These are phyloP conservation scores for Dicrurus megarhynchus DNA, from an alignment of 2,113 vertebrate genomes.

Conservation along the genomic window DNA sequence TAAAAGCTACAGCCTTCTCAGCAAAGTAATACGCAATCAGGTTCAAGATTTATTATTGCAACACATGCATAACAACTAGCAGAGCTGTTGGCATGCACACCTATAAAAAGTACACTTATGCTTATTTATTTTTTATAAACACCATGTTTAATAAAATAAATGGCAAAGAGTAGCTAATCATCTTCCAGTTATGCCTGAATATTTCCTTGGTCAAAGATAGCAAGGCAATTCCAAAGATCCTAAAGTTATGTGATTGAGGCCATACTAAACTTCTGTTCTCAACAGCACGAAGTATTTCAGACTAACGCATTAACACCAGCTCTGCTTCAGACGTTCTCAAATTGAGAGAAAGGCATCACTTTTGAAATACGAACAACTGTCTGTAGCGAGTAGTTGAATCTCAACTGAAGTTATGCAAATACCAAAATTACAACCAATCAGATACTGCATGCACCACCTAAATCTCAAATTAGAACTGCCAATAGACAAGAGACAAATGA, in stretches of 20 bases:
- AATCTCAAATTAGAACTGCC: not conserved
- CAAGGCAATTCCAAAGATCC: not conserved
- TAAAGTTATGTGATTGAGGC: not conserved
- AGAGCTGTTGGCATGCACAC: not conserved
- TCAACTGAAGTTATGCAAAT: not conserved
- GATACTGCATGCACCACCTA: not conserved
- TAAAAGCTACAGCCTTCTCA: not conserved
- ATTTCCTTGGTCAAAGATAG: not conserved
- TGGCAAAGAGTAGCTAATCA: not conserved
- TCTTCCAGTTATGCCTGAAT: not conserved
- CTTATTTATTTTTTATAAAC: not conserved
- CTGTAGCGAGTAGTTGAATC: not conserved
- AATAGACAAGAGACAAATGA: not conserved
- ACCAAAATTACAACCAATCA: not conserved
- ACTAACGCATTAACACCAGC: not conserved
- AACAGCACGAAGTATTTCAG: not conserved
- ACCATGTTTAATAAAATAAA: not conserved
- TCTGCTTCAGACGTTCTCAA: not conserved
- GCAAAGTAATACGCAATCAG: not conserved
- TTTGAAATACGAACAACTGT: not conserved
- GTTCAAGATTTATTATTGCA: not conserved
- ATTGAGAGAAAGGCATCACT: not conserved
- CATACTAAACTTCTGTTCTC: not conserved
- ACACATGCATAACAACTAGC: fast-evolving
- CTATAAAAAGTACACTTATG: not conserved